These are phyloP conservation scores for Polia nebulosa DNA, from an alignment of 2,888 invertebrate genomes.

Conservation along the genomic window DNA sequence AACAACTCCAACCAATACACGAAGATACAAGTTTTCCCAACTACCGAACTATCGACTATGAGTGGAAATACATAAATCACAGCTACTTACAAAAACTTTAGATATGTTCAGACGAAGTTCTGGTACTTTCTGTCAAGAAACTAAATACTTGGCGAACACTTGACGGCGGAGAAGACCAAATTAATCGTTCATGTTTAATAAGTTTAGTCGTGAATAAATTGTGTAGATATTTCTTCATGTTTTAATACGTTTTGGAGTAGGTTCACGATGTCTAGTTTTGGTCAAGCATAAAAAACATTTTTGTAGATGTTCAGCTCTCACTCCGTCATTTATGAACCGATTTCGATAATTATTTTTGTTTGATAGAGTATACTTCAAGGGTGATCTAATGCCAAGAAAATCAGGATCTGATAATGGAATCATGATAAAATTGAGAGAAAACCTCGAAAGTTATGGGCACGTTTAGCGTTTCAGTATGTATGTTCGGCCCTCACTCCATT, in stretches of 20 bases:
- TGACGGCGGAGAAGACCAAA: constrained; percentile 14
- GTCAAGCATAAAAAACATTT: too few species aligned
- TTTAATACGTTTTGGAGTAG: neutral
- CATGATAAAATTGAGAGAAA: too few species aligned
- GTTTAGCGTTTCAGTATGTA: too few species aligned
- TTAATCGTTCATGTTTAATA: constrained; percentile 17
- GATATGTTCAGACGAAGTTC: constrained; percentile 28
- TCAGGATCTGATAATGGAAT: too few species aligned
- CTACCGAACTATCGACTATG: constrained; percentile 17
- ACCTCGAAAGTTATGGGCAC: too few species aligned
- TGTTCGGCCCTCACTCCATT: too few species aligned
- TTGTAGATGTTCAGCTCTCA: too few species aligned
- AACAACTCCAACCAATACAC: constrained; percentile 6
- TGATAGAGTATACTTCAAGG: too few species aligned
- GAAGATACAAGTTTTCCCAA: constrained; percentile 37
- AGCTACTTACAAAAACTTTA: constrained; percentile 37
- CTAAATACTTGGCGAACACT: constrained; percentile 18
- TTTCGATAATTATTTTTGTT: too few species aligned
- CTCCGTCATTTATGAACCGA: too few species aligned
- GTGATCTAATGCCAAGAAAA: too few species aligned
- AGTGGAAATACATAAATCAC: constrained; percentile 39
- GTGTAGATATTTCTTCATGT: neutral
- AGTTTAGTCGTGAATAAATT: constrained; percentile 6
- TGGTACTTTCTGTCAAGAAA: constrained; percentile 30
- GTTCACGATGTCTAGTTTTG: too few species aligned